Evolutionary conservation across 2,797 vertebrate genomes (phyloP).

Genomic region (Vireo griseus): DNA sequence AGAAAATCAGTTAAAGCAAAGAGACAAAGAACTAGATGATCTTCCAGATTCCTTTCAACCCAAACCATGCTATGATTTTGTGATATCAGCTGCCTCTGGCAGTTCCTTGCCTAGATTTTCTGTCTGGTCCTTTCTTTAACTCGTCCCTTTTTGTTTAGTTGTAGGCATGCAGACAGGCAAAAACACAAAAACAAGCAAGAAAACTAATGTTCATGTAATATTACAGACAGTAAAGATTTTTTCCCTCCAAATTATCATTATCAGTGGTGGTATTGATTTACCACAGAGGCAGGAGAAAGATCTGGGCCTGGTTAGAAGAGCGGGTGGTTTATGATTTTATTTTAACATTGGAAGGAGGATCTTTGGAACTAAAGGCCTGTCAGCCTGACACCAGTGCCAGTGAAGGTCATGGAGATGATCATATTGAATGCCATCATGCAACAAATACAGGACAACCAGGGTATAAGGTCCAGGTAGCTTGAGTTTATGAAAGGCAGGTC

Average conservation of each 20-base stretch:
- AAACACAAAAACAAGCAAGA: not conserved
- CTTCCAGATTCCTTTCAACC: not conserved
- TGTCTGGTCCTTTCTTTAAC: not conserved
- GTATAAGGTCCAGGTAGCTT: not conserved
- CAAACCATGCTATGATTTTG: not conserved
- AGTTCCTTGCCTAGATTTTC: not conserved
- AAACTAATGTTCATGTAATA: not conserved
- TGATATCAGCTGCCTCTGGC: not conserved
- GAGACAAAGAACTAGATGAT: not conserved
- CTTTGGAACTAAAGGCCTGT: not conserved
- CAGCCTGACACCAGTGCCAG: rapidly evolving
- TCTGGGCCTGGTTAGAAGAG: not conserved
- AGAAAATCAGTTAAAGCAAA: not conserved
- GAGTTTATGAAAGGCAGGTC: not conserved
- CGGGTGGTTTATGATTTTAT: not conserved
- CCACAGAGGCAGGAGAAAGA: not conserved
- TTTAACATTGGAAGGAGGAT: not conserved
- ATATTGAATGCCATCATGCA: not conserved
- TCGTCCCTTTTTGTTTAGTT: not conserved
- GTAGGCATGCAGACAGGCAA: not conserved
- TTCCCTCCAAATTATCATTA: not conserved
- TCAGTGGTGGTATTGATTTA: not conserved
- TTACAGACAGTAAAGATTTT: not conserved
- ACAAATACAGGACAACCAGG: not conserved
- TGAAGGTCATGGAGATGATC: not conserved